Percentiles rank a stretch among this genome's conserved stretches.
phyloP scores from a whole-genome alignment of 2,797 vertebrate species.

The Hippoglossus hippoglossus region DNA sequence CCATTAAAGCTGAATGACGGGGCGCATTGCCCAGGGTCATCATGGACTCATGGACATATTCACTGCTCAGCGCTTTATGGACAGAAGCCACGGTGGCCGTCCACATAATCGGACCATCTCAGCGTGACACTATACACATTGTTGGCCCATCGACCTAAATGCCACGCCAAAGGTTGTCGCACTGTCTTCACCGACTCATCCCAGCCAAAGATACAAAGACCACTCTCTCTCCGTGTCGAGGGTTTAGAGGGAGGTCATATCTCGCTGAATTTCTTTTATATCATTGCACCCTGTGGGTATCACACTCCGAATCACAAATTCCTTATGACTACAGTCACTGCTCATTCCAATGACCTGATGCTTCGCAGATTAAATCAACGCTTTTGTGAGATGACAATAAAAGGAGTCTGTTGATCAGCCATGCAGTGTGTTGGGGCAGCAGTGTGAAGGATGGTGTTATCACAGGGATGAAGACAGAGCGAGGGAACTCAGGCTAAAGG shows the following conservation, averaged over 20 bases:
- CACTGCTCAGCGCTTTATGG: conserved; percentile 21
- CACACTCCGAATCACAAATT: conserved; percentile 71
- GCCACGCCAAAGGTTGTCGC: conserved; percentile 55
- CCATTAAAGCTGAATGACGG: conserved; percentile 51
- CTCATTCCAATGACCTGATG: conserved; percentile 72
- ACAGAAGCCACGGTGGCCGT: conserved; percentile 37
- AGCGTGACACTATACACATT: conserved; percentile 60
- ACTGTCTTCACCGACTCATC: conserved; percentile 70
- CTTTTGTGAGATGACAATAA: conserved; percentile 77
- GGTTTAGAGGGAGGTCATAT: conserved; percentile 73
- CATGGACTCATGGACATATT: conserved; percentile 32
- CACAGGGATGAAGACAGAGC: conserved; percentile 60
- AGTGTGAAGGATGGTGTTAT: conserved; percentile 67
- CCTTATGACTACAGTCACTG: conserved; percentile 71
- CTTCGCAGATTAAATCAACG: conserved; percentile 77
- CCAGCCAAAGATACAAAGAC: conserved; percentile 66
- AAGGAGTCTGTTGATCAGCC: conserved; percentile 74
- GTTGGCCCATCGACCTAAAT: conserved; percentile 70
- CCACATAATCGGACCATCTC: conserved; percentile 63
- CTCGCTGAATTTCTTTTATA: conserved; percentile 74
- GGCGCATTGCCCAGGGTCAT: conserved; percentile 26
- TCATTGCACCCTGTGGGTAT: conserved; percentile 72
- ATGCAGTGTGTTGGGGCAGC: conserved; percentile 44
- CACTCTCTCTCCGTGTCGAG: conserved; percentile 55
- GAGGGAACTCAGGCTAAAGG: conserved; percentile 54